A percentile compares a stretch with the other conserved stretches of the same genome.
Conservation (phyloP, 1,140 invertebrate species). For the Aphis gossypii region DNA sequence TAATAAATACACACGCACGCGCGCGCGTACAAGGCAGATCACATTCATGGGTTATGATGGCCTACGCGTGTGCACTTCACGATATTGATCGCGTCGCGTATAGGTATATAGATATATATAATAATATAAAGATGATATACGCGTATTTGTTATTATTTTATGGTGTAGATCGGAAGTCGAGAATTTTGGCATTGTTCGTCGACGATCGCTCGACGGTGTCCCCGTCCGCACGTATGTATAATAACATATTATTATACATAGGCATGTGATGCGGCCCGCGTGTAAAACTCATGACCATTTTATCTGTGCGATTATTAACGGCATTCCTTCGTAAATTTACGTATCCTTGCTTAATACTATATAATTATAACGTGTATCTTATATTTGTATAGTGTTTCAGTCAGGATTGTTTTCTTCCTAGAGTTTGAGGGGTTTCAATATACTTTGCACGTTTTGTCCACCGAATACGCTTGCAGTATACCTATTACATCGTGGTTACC, state of each 20-base stretch:
- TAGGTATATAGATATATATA: neutral
- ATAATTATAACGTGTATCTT: neutral
- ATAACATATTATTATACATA: neutral
- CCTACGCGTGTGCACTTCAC: neutral
- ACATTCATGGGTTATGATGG: neutral
- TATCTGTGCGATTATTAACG: constrained; percentile 39
- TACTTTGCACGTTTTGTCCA: neutral
- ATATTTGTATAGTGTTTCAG: neutral
- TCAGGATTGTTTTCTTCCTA: neutral
- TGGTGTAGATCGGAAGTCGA: constrained; percentile 45
- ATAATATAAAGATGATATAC: neutral
- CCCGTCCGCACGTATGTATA: neutral
- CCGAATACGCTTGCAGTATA: neutral
- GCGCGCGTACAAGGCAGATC: neutral
- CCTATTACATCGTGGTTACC: neutral
- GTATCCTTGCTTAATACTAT: too few species aligned
- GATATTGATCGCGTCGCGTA: neutral
- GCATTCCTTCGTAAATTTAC: neutral
- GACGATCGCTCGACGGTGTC: neutral
- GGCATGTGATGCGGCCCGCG: neutral
- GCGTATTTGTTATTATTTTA: neutral
- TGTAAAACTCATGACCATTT: constrained; percentile 18
- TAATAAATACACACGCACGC: neutral
- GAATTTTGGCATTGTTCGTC: constrained; percentile 43
- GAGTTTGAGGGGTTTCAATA: neutral